These are phyloP conservation scores for Macroglossus sobrinus DNA, from an alignment of 2,113 vertebrate genomes.

Conservation along the genomic window DNA sequence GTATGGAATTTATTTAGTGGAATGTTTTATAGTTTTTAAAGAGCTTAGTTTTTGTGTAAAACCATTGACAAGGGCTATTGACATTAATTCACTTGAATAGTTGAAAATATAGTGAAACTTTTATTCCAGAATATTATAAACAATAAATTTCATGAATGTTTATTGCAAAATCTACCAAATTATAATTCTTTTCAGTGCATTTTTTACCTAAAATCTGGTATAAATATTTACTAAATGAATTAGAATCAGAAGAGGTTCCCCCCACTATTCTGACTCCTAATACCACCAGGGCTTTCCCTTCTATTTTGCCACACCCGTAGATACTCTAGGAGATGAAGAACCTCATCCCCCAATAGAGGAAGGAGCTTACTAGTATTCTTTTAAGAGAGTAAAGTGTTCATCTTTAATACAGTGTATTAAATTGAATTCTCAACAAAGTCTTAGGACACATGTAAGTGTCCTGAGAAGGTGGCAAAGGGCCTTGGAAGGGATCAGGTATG, in stretches of 20 bases:
- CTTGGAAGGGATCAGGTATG: neutral
- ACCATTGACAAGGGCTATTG: constrained; percentile 63
- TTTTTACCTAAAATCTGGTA: constrained; percentile 45
- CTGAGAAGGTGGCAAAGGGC: neutral
- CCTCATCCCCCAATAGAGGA: neutral
- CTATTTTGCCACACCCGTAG: neutral
- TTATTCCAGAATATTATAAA: constrained; percentile 50
- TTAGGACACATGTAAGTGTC: neutral
- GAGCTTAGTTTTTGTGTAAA: constrained; percentile 34
- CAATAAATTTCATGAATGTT: constrained; percentile 58
- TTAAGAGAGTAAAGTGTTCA: neutral
- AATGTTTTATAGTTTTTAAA: constrained; percentile 48
- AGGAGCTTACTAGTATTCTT: neutral
- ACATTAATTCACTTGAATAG: constrained; percentile 53
- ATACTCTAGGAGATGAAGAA: neutral
- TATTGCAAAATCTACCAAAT: constrained; percentile 53
- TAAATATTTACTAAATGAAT: constrained; percentile 62
- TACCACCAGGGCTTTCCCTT: neutral
- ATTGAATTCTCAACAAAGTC: neutral
- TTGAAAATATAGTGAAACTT: constrained; percentile 59
- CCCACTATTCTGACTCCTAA: neutral
- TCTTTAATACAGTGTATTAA: neutral
- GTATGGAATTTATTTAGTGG: constrained; percentile 46
- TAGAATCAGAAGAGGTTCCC: neutral
- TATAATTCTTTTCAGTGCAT: constrained; percentile 28